Evolutionary conservation across 1,140 invertebrate genomes (phyloP).

Genomic region (Ephestia elutella): DNA sequence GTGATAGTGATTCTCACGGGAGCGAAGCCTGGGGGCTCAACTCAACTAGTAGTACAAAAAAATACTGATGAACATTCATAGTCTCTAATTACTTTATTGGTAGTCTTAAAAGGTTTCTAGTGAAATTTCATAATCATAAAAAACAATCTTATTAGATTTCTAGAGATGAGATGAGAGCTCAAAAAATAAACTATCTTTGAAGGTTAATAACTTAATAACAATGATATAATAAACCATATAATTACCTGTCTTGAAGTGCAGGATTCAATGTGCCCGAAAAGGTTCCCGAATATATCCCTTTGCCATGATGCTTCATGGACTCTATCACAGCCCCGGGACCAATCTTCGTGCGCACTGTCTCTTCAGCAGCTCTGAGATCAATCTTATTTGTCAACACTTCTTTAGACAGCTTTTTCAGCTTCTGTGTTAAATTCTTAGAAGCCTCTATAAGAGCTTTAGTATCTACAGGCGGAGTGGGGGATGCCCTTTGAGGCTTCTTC

Average conservation of each 20-base stretch:
- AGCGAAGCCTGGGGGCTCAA: no score
- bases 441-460: slow-evolving; percentile 89
- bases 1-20: no score
- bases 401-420: slow-evolving; percentile 90
- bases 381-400: slow-evolving; percentile 85
- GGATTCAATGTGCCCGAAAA: slow-evolving; percentile 93
- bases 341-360: slow-evolving; percentile 60
- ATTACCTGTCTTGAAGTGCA: slow-evolving; percentile 89
- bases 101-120: no score
- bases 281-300: slow-evolving; percentile 90
- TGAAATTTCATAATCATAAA: no score
- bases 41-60: no score
- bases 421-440: slow-evolving; percentile 92
- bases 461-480: slow-evolving; percentile 72
- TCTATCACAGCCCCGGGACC: slow-evolving; percentile 91
- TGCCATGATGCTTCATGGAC: slow-evolving; percentile 94
- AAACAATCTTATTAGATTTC: no score
- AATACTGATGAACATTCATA: no score
- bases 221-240: slow-evolving; percentile 3
- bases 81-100: no score
- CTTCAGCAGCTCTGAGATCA: slow-evolving; percentile 72
- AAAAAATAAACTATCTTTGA: no score
- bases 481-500: slow-evolving; percentile 46
- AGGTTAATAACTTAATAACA: no score
- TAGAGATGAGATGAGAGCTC: no score